A percentile compares a stretch with the other conserved stretches of the same genome.
These are phyloP conservation scores for Dinocampus coccinellae DNA, from an alignment of 2,888 invertebrate genomes.

Conservation along the genomic window DNA sequence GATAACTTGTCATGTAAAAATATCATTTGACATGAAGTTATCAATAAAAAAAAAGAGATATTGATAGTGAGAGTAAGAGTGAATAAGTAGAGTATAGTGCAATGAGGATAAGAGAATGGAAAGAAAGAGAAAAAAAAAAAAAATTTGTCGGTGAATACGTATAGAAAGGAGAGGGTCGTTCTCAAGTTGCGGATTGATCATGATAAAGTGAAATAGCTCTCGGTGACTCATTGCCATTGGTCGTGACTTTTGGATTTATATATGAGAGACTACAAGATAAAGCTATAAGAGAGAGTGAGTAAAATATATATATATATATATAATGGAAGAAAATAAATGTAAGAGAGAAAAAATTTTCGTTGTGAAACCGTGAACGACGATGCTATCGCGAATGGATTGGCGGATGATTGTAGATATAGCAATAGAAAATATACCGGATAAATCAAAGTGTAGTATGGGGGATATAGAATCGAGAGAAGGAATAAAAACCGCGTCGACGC, in stretches of 20 bases:
- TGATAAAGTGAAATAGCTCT: conserved; percentile 48
- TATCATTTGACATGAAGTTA: conserved; percentile 13
- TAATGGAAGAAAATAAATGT: conserved; percentile 19
- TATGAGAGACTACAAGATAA: not conserved
- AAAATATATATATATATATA: not conserved
- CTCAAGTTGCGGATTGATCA: conserved; percentile 43
- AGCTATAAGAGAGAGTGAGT: not conserved
- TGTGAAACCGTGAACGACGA: conserved; percentile 34
- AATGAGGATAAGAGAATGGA: conserved; percentile 22
- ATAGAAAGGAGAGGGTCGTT: too few species aligned
- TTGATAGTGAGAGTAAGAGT: conserved; percentile 14
- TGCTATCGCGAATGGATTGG: conserved; percentile 37
- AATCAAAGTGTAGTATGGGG: conserved; percentile 25
- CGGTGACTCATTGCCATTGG: conserved; percentile 44
- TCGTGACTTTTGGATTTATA: conserved; percentile 6
- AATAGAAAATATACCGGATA: conserved; percentile 28
- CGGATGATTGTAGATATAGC: conserved; percentile 36
- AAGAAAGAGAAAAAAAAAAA: conserved; percentile 7
- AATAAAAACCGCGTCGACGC: conserved; percentile 15
- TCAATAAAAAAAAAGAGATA: conserved; percentile 24
- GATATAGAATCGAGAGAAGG: conserved; percentile 11
- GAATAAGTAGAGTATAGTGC: conserved; percentile 17
- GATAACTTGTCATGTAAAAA: conserved; percentile 33
- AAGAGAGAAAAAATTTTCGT: not conserved
- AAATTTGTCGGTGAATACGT: conserved; percentile 35